Evolutionary conservation across 2,113 vertebrate genomes (phyloP), one percentile per base, ranked within the genome.

Genomic region (Mus spicilegus): DNA sequence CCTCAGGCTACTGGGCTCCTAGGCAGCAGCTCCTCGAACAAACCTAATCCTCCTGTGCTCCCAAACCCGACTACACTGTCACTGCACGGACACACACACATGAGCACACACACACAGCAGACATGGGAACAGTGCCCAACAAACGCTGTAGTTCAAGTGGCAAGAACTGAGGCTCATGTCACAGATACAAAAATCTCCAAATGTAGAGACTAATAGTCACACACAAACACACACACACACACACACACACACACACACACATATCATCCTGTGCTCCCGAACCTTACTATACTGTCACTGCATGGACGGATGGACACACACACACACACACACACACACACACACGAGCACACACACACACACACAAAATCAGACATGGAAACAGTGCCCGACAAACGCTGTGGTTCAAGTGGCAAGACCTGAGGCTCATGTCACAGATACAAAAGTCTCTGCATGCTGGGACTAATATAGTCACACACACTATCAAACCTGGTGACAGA

Each of bases 121-220:
- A 56, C 0, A 61, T 26, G 30, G 65, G 26, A 33, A 70, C 67
- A 70, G 46, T 69, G 42, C 49, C 69, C 19, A 9, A 19, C 8
- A 56, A 26, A 91, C 28, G 42, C 90, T 22, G 42, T 63, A 16
- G 20, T 39, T 88, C 39, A 7, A 88, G 20, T 70, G 73, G 20
- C 70, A 90, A 90, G 88, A 95, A 39, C 46, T 63, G 91, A 90
- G 90, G 54, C 77, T 91, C 67, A 16, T 39, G 87, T 91, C 86
- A 84, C 26, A 30, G 51, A 90, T 12, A 26, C 20, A 92, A 33
- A 58, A 95, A 16, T 63, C 33, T 1, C 69, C 39, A 42, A 51
- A 89, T 22, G 36, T 61, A 63, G 30, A 89, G 86, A 51, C 8
- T 10, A 26, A 56, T 0, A 4, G 28, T 54, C 51, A 75, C 67